Evolutionary conservation across 2,888 invertebrate species (phyloP).

Genomic region (Chrysolina haemoptera): DNA sequence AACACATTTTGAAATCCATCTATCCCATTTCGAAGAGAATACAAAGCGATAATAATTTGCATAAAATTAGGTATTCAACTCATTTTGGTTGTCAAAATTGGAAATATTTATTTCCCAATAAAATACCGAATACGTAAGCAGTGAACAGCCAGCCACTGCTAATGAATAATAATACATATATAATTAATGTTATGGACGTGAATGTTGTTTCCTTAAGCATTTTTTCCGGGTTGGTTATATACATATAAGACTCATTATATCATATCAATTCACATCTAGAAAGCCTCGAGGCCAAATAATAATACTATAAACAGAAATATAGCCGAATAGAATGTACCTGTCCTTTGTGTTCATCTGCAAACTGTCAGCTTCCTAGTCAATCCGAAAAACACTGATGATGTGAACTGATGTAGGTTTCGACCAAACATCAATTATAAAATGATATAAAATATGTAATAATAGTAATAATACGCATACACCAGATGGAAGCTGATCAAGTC

Average conservation of each 20-base stretch:
- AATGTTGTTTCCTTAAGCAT: slow-evolving; percentile 14
- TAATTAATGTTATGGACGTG: slow-evolving; percentile 14
- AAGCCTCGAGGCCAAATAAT: not conserved
- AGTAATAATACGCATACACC: too few relatives aligned
- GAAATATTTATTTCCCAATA: slow-evolving; percentile 31
- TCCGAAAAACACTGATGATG: too few relatives aligned
- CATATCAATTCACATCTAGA: not conserved
- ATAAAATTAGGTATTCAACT: slow-evolving; percentile 31
- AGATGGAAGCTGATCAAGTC: too few relatives aligned
- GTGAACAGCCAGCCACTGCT: slow-evolving; percentile 17
- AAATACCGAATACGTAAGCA: slow-evolving; percentile 27
- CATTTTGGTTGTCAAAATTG: slow-evolving; percentile 27
- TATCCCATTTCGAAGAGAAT: slow-evolving; percentile 9
- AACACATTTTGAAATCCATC: slow-evolving; percentile 5
- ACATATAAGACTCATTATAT: not conserved
- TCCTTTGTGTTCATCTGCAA: not conserved
- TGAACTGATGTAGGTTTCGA: too few relatives aligned
- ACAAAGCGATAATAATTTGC: slow-evolving; percentile 24
- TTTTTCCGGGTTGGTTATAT: slow-evolving; percentile 11
- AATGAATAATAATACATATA: slow-evolving; percentile 28
- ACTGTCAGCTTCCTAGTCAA: not conserved
- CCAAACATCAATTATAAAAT: too few relatives aligned
- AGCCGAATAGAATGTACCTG: not conserved
- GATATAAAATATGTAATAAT: too few relatives aligned
- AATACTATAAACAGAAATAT: not conserved